A percentile compares a stretch with the other conserved stretches of the same genome.
Evolutionary conservation across 37 sponge, comb jelly and placozoan species (phyloP).

Genomic region (Beroe ovata): DNA sequence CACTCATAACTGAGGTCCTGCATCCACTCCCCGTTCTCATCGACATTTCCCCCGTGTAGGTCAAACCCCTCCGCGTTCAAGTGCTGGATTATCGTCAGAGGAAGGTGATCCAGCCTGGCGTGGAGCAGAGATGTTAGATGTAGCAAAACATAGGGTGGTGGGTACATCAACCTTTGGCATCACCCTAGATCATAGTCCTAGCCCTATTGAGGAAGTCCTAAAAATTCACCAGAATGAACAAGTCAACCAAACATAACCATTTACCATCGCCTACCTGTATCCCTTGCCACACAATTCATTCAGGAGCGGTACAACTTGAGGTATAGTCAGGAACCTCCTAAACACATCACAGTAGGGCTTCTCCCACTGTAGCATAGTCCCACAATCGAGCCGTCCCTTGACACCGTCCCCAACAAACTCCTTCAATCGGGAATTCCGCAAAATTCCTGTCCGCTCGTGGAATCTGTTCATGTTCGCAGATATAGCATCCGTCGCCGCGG

Average conservation of each 20-base stretch:
- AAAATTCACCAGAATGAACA: no score
- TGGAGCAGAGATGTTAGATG: no score
- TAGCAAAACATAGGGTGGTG: no score
- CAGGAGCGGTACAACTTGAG: slow-evolving; percentile 1
- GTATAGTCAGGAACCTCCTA: slow-evolving; percentile 35
- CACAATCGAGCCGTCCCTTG: slow-evolving; percentile 54
- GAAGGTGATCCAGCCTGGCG: slow-evolving; percentile 67
- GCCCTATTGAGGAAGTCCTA: no score
- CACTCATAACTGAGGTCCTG: slow-evolving; percentile 43
- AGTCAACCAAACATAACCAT: no score
- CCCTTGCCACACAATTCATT: slow-evolving; percentile 64
- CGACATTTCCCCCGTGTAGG: slow-evolving; percentile 41
- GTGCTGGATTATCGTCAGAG: slow-evolving; percentile 50
- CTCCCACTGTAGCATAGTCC: slow-evolving; percentile 49
- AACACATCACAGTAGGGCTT: slow-evolving; percentile 64
- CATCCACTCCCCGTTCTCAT: slow-evolving; percentile 49
- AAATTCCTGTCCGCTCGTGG: slow-evolving; percentile 43
- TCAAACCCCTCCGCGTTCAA: slow-evolving; percentile 46
- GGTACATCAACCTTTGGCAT: no score
- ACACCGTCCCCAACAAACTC: slow-evolving; percentile 17
- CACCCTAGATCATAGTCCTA: no score
- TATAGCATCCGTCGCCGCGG: slow-evolving; percentile 18
- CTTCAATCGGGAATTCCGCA: slow-evolving; percentile 9
- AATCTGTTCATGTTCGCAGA: slow-evolving; percentile 26
- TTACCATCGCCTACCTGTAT: neutral